Percentiles rank a stretch among this genome's conserved stretches.
These are phyloP conservation scores for Heliconius himera DNA, from an alignment of 1,140 invertebrate species.

Conservation along the genomic window DNA sequence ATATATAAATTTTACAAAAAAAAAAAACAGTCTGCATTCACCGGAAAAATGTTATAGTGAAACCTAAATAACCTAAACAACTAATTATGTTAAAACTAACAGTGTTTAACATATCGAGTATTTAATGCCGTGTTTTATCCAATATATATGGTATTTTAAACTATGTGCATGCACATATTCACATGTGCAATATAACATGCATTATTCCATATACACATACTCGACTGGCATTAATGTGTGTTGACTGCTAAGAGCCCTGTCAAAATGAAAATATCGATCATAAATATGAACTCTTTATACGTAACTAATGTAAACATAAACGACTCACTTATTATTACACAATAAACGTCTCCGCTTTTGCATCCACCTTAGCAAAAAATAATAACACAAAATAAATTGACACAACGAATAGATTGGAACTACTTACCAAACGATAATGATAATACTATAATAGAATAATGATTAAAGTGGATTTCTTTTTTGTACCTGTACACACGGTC, in stretches of 20 bases:
- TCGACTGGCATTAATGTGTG: conserved; percentile 82
- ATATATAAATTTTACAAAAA: too few species aligned
- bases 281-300: conserved; percentile 72
- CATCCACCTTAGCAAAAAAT: conserved; percentile 80
- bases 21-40: conserved; percentile 34
- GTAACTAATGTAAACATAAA: conserved; percentile 74
- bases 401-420: conserved; percentile 60
- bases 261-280: conserved; percentile 76
- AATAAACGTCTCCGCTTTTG: conserved; percentile 78
- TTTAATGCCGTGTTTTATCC: conserved; percentile 27
- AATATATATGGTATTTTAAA: conserved; percentile 36
- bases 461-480: conserved; percentile 23
- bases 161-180: conserved; percentile 68
- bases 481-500: conserved; percentile 87
- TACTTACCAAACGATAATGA: conserved; percentile 65
- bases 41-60: conserved; percentile 32
- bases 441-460: conserved; percentile 37
- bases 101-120: conserved; percentile 31
- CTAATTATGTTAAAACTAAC: conserved; percentile 32
- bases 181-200: conserved; percentile 72
- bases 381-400: conserved; percentile 76
- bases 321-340: conserved; percentile 80
- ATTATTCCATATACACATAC: conserved; percentile 78
- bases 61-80: conserved; percentile 18
- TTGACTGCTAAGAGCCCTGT: conserved; percentile 82